Evolutionary conservation across 2,888 invertebrate species (phyloP), one percentile per base, ranked within the genome.

Genomic region (Osmoderma eremita): DNA sequence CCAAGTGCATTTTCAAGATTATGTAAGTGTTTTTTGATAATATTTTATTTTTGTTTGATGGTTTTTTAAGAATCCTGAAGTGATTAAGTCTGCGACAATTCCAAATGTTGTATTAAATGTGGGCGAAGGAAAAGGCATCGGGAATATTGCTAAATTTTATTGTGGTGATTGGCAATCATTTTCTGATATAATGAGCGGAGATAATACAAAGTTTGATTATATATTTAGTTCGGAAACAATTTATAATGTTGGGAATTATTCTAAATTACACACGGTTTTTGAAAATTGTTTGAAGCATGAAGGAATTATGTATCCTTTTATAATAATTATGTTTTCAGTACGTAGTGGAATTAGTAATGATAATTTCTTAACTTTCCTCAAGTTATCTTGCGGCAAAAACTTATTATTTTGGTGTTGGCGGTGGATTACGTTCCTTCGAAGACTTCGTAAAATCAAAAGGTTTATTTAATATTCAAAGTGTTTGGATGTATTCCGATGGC

Each of bases 361-460:
- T 53, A 65, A 63, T 65, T 73, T 63, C 71, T 73, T 74, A 69
- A 70, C 39, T 6, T 45, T 42, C 51, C 42, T 6, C 1, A 54
- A 83, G 86, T 70, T 90, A 88, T 79, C 81, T 98, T 65, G 97
- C 96, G 62, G 97, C 95, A 2, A 98, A 98, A 85, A 88, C 88
- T 12, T 90, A 91, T 82, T 98, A 98, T 81, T 98, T 98, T 85
- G 98, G 98, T 70, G 94, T 97, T 18, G 97, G 97, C 10, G 98
- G 98, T 58, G 91, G 94, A 10, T 84, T 90, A 42, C 83, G 89
- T 70, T 87, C 91, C 73, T 98, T 97, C 85, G 88, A 91, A 80
- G 80, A 86, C 49, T 79, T 86, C 58, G 74, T 95, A 4, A 77
- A 83, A 67, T 81, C 83, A 53, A 86, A 87, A 75, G 82, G 83